Base-by-base conservation (phyloP, 1,140 invertebrate species). In the Macrotrachela quadricornifera region DNA sequence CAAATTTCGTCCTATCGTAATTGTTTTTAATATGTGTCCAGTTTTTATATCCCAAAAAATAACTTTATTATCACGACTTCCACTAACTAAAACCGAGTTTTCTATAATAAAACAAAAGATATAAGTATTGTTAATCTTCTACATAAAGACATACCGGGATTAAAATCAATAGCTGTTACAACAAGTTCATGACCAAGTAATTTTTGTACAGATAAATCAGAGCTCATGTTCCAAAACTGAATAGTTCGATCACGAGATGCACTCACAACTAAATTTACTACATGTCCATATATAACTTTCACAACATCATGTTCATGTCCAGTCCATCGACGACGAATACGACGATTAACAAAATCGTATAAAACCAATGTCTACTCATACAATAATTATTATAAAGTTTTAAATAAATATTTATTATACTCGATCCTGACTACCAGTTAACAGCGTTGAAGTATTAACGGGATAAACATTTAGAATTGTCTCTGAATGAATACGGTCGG, bases 1-100 rank as follows among this genome's bases (percentile, higher is more conserved):
- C 52, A 69, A 56, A 57, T 69, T 69, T 47, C 64, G 57, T 14
- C 64, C 59, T 38, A 64, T 64, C 36, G 57, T 64, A 49, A 62
- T 65, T 46, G 64, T 51, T 44, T 48, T 38, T 0, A 63, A n/a
- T 55, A 59, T 61, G 12, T 59, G 38, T 10, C 58, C 63, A n/a
- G 58, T 62, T 49, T 65, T 59, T 14, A 69, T 58, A 58, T 67
- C 63, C 66, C 66, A 69, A 14, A 69, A 46, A 44, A 58, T 62
- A 14, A 68, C 52, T 21, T 58, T 59, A 53, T 68, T 69, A 56
- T 69, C 67, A 45, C 67, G 48, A 8, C 66, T 68, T 13, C 67
- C 67, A 43, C 60, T 62, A 55, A 63, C 62, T 13, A 69, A 43
- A 18, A 54, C 38, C 11, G 49, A 62, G 46, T 65, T 63, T 50